Base-by-base conservation (phyloP, 2,888 invertebrate genomes). In the Cordilura impudica region DNA sequence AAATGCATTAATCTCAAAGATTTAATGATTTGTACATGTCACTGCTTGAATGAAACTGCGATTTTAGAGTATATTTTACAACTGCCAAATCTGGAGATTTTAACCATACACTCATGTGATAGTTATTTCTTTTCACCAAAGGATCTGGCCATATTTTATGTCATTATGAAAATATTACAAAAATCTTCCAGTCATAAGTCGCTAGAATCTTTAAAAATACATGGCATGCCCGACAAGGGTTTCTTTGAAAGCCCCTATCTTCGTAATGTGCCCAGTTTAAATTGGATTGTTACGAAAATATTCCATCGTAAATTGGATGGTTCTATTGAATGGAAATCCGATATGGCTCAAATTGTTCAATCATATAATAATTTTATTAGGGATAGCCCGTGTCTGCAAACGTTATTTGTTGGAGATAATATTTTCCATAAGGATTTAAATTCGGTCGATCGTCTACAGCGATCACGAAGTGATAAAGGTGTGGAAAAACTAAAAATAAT, bases 221-320 rank as follows among this genome's bases (percentile, higher is more conserved):
- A 60, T 43, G 73, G 73, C 1, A 53, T 74, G 16, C 73, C 73
- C n/a, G 31, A 74, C 0, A 66, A 51, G 12, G 2, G 0, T 2
- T 66, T 74, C 21, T 74, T 60, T 26, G 12, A 4, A 10, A 39
- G 19, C n/a, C 29, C 51, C 0, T 35, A 58, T 21, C 29, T 74
- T 0, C 23, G 53, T 10, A 14, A 58, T 8, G 8, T 74, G 8
- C 16, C 2, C 4, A 21, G 1, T 0, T 5, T 74, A 6, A 58
- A 29, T 51, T 74, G 73, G 66, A 14, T 53, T 4, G 51, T 74
- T 10, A 51, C 16, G 4, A 74, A 60, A 60, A 53, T 74, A 8
- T 74, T 66, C 14, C 73, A 66, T 53, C 58, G 26, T 3, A 66
- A 45, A 45, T 3, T 7, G 4, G 45, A 66, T 53, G 73, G 73